A percentile compares a stretch with the other conserved stretches of the same genome.
Conservation (phyloP, 2,797 vertebrate species). For the Tenualosa thibaudeaui region DNA sequence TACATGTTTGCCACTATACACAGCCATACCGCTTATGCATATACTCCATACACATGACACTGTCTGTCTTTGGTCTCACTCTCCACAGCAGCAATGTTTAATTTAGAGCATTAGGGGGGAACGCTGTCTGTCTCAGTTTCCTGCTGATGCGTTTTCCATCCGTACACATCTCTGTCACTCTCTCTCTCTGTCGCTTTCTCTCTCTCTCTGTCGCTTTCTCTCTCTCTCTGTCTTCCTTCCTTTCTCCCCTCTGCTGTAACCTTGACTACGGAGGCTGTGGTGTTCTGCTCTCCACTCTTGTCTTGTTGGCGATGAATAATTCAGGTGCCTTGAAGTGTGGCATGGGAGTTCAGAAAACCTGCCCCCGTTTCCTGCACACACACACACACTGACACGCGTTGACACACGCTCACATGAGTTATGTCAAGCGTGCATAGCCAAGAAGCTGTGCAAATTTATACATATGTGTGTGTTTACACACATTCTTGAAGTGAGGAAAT, state of each 20-base stretch:
- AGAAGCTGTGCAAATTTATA: background rate
- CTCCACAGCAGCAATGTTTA: background rate
- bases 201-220: conserved; percentile 25
- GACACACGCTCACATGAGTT: background rate
- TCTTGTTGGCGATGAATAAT: conserved; percentile 76
- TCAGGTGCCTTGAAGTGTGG: conserved; percentile 74
- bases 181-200: conserved; percentile 33
- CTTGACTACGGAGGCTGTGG: conserved; percentile 75
- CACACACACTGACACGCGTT: background rate
- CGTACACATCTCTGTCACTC: conserved; percentile 22
- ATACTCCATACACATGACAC: background rate
- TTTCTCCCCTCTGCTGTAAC: conserved; percentile 65
- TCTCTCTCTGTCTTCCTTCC: conserved; percentile 41
- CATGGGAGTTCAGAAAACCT: conserved; percentile 54
- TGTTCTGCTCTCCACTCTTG: conserved; percentile 69
- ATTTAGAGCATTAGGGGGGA: background rate
- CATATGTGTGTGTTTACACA: background rate
- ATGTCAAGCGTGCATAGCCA: background rate
- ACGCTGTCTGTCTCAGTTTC: background rate
- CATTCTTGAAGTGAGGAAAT: conserved; percentile 43
- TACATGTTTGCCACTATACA: background rate
- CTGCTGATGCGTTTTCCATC: background rate
- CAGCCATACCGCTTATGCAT: background rate
- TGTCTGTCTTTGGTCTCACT: background rate
- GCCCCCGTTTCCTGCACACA: conserved; percentile 46